Conservation (phyloP, 2,797 vertebrate genomes). For the Todus mexicanus region DNA sequence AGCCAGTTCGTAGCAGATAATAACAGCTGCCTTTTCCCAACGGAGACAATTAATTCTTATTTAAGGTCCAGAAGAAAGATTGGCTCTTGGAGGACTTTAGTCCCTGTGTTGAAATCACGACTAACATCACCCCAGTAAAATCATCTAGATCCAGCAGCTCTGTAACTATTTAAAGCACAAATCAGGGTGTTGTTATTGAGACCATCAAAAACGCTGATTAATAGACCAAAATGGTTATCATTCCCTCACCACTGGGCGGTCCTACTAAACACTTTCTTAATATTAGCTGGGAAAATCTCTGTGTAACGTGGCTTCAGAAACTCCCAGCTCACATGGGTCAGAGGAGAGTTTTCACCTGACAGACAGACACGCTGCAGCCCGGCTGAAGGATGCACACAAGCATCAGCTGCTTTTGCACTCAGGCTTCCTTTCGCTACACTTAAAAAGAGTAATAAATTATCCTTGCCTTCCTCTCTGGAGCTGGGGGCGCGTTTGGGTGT, state of each 20-base stretch:
- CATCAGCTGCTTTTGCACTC: neutral
- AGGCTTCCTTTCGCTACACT: neutral
- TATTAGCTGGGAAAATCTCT: neutral
- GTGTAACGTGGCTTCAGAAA: accelerated
- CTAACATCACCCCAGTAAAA: neutral
- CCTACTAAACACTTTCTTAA: too few relatives aligned
- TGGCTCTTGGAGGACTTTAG: neutral
- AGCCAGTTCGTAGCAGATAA: neutral
- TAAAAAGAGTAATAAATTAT: too few relatives aligned
- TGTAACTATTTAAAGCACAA: neutral
- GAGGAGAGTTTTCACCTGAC: neutral
- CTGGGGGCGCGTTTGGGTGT: neutral
- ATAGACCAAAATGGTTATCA: neutral
- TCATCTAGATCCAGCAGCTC: neutral
- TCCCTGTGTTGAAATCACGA: neutral
- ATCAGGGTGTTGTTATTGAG: neutral
- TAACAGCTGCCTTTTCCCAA: neutral
- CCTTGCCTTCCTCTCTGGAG: neutral
- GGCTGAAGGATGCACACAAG: neutral
- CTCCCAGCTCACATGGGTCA: accelerated
- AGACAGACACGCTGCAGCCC: too few relatives aligned
- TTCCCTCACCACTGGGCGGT: neutral
- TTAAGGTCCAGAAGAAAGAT: neutral
- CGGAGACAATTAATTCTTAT: neutral
- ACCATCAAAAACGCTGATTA: neutral